phyloP scores from a whole-genome alignment of 2,888 invertebrate species.

The Drosophila rubida region DNA sequence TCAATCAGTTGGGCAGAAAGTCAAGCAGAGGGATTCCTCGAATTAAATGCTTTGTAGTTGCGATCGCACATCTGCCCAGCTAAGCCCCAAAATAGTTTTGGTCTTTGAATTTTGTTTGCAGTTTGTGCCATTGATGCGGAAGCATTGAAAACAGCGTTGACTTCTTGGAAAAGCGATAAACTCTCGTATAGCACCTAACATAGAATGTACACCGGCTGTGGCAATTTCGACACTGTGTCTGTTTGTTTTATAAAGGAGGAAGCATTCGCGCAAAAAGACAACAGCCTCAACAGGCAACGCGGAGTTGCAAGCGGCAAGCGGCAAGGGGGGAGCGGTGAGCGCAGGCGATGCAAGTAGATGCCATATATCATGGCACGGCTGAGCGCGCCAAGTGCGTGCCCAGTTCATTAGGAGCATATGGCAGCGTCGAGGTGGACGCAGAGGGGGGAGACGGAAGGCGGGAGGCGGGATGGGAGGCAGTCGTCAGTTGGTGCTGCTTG shows the following conservation, averaged over 20 bases:
- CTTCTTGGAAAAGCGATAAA: slow-evolving; percentile 77
- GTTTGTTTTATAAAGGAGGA: slow-evolving; percentile 13
- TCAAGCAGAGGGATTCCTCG: background rate
- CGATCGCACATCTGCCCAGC: background rate
- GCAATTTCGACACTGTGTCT: slow-evolving; percentile 16
- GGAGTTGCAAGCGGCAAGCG: background rate
- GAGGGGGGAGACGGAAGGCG: slow-evolving; percentile 1
- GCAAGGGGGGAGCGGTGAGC: background rate
- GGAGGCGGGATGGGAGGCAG: slow-evolving; percentile 9
- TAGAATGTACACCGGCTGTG: slow-evolving; percentile 44
- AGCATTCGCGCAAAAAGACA: slow-evolving; percentile 5
- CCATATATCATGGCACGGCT: slow-evolving; percentile 83
- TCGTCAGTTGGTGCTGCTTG: slow-evolving; percentile 49
- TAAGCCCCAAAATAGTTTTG: background rate
- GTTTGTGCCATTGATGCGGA: slow-evolving; percentile 72
- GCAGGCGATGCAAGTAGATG: slow-evolving; percentile 44
- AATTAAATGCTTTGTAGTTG: background rate
- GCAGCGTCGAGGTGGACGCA: slow-evolving; percentile 17
- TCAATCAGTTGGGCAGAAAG: too few relatives aligned
- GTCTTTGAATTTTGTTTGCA: background rate
- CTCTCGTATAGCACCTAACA: slow-evolving; percentile 54
- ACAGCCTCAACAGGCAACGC: background rate
- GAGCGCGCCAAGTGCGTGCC: slow-evolving; percentile 82
- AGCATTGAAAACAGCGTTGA: slow-evolving; percentile 60
- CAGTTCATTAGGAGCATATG: slow-evolving; percentile 83